Base-by-base conservation (phyloP, 2,888 invertebrate species). In the Eupithecia subfuscata region DNA sequence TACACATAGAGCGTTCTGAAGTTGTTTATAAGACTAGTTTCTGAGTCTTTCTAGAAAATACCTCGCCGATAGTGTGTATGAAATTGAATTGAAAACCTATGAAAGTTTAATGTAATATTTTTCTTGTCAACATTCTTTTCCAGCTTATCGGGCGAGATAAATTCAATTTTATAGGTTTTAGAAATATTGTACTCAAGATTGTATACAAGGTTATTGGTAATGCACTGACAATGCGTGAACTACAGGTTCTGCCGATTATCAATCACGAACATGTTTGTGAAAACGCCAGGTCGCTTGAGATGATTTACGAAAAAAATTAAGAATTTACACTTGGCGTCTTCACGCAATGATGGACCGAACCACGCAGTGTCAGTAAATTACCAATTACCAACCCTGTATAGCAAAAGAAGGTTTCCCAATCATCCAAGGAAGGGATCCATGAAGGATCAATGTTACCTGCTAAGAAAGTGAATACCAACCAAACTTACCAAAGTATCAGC, bases 151-250 rank as follows among this genome's bases (percentile, higher is more conserved):
- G 83, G 89, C 91, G 43, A 43, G 43, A 22, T 37, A 43, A 67
- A 90, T 56, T 89, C 91, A 40, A 67, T 5, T 92, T 93, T 91
- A 92, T 91, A 84, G 87, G 87, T 86, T 93, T 88, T 68, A n/a
- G 18, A 48, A n/a, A n/a, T 8, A 48, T 48, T 48, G 18, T n/a
- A 45, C 45, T 45, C 16, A 14, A 16, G 45, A 2, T 2, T 43
- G 8, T 40, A 40, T 40, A 40, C 40, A 40, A 9, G 40, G 40
- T 40, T 40, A 40, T 40, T 40, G 40, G 40, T 40, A 8, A 40
- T 40, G 7, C 40, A 40, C 34, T 34, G 34, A 34, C 34, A 2
- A 0, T 40, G 40, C 40, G 0, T 40, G 8, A 40, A 40, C 9
- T 40, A 9, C 40, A 9, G 40, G 40, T 40, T 40, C 1, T 40